A percentile compares a stretch with the other conserved stretches of the same genome.
Evolutionary conservation across 2,797 vertebrate genomes (phyloP).

Genomic region (Lates japonicus): DNA sequence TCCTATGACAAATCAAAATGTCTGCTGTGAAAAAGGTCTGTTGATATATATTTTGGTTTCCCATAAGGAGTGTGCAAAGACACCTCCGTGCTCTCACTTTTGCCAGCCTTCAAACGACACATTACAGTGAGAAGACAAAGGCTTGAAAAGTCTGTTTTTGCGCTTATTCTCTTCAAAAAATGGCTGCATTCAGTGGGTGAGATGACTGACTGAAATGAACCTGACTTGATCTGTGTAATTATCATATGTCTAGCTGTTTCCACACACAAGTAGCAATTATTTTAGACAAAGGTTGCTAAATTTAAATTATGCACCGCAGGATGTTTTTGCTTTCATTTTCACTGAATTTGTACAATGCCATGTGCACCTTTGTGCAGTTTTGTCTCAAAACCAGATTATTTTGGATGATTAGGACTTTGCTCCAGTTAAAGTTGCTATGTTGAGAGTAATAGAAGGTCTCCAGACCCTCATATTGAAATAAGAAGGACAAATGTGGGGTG

Average conservation of each 20-base stretch:
- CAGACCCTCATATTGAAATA: slow-evolving; percentile 17
- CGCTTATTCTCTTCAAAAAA: slow-evolving; percentile 45
- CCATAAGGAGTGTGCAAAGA: slow-evolving; percentile 4
- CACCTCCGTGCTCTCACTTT: slow-evolving; percentile 16
- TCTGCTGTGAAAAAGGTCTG: slow-evolving; percentile 12
- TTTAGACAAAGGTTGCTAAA: slow-evolving; percentile 72
- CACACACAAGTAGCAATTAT: slow-evolving; percentile 71
- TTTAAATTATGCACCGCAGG: slow-evolving; percentile 61
- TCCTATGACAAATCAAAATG: slow-evolving; percentile 13
- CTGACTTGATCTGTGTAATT: slow-evolving; percentile 70
- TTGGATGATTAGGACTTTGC: background rate
- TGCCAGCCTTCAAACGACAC: slow-evolving; percentile 37
- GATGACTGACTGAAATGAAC: slow-evolving; percentile 71
- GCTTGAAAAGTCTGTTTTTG: slow-evolving; percentile 45
- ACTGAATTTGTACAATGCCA: slow-evolving; percentile 6
- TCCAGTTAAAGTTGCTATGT: slow-evolving; percentile 23
- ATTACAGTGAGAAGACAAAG: slow-evolving; percentile 43
- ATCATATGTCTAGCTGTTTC: slow-evolving; percentile 62
- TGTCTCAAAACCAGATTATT: slow-evolving; percentile 33
- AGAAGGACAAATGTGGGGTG: slow-evolving; percentile 9
- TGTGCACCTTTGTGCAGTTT: slow-evolving; percentile 19
- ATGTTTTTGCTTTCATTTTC: slow-evolving; percentile 55
- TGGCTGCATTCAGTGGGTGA: slow-evolving; percentile 58
- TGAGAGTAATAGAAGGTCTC: slow-evolving; percentile 13
- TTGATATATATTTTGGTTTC: slow-evolving; percentile 18